Conservation (phyloP, 2,888 invertebrate genomes). For the Eilema sororculum region DNA sequence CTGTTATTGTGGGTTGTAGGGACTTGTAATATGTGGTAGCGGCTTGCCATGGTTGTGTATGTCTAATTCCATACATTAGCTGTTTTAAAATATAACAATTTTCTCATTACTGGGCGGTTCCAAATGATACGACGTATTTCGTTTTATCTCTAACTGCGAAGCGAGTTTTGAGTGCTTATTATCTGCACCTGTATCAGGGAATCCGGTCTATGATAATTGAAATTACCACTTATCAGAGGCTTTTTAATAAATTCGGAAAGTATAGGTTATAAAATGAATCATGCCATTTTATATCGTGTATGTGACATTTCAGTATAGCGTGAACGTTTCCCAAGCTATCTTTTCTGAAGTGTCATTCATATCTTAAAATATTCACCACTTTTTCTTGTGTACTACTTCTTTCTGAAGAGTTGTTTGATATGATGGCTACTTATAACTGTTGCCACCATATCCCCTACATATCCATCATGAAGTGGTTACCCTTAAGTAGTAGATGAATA, state of each 20-base stretch:
- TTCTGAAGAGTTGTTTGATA: neutral
- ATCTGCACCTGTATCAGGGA: conserved; percentile 21
- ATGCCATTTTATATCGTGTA: neutral
- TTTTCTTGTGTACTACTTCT: neutral
- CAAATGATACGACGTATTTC: conserved; percentile 27
- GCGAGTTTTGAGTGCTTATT: conserved; percentile 18
- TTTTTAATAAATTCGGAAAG: conserved; percentile 2
- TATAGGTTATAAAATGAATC: conserved; percentile 31
- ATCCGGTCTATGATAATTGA: conserved; percentile 21
- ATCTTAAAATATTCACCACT: neutral
- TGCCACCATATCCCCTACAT: neutral
- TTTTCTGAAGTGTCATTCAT: neutral
- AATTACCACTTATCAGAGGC: conserved; percentile 13
- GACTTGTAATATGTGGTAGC: conserved; percentile 8
- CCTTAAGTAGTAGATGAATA: neutral
- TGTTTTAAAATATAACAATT: conserved; percentile 9
- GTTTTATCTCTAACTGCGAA: conserved; percentile 13
- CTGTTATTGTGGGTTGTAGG: conserved; percentile 58
- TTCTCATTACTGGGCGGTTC: conserved; percentile 49
- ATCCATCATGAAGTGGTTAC: neutral
- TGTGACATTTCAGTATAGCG: neutral
- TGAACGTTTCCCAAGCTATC: neutral
- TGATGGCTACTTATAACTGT: neutral
- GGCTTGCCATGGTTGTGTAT: conserved; percentile 13
- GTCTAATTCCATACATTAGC: conserved; percentile 18